Percentiles rank a stretch among this genome's conserved stretches.
phyloP scores from a whole-genome alignment of 2,113 vertebrate species.

The Myotis yumanensis region DNA sequence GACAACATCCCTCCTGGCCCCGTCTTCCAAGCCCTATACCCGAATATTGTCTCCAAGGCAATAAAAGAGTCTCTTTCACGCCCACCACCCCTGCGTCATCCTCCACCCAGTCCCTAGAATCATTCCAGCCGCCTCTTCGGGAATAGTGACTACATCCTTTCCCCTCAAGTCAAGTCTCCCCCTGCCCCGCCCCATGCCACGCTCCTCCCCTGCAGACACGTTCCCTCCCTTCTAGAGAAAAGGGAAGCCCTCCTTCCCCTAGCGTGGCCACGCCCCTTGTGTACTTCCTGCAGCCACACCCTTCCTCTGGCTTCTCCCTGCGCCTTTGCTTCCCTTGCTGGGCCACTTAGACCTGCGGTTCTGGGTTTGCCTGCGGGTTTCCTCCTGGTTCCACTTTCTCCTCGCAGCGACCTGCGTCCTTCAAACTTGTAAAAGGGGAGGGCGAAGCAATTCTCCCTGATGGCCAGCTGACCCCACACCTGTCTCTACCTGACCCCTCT shows the following conservation, averaged over 20 bases:
- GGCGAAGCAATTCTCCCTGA: neutral
- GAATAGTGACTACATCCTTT: neutral
- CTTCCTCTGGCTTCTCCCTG: neutral
- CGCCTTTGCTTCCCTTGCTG: neutral
- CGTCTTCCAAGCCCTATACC: neutral
- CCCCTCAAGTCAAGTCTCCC: neutral
- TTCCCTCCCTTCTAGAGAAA: slow-evolving; percentile 53
- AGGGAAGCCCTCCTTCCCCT: slow-evolving; percentile 53
- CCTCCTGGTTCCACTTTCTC: neutral
- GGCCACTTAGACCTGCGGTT: neutral
- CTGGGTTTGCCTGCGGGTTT: neutral
- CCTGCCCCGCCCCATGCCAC: neutral
- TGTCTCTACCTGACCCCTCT: neutral
- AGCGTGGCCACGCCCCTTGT: slow-evolving; percentile 3
- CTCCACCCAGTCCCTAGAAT: neutral
- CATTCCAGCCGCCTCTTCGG: neutral
- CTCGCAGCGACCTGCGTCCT: neutral
- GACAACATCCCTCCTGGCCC: neutral
- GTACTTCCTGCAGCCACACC: slow-evolving; percentile 58
- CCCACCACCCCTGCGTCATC: neutral
- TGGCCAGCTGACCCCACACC: neutral
- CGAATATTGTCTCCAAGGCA: neutral
- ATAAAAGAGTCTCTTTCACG: neutral
- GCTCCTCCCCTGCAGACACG: neutral
- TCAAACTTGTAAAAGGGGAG: neutral